Base-by-base conservation (phyloP, 2,888 invertebrate genomes). In the Elegia similella region DNA sequence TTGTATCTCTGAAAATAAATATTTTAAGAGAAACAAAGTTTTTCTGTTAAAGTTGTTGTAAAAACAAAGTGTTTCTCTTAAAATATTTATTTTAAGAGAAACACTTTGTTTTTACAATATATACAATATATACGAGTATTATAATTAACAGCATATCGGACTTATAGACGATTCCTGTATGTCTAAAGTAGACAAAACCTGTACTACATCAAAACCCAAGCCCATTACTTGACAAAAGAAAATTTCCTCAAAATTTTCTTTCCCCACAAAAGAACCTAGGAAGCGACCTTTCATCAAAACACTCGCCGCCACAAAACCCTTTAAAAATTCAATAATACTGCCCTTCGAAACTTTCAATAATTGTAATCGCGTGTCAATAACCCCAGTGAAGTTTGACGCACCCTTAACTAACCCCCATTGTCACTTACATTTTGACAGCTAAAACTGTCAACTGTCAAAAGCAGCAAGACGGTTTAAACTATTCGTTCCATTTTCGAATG, bases 401-500 rank as follows among this genome's bases (percentile, higher is more conserved):
- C 88, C 89, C 86, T 83, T 74, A 72, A 85, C 86, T 85, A 87
- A 82, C 80, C 80, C 69, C 84, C 70, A 86, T 87, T 87, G 88
- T 88, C 78, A 72, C 73, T 75, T 72, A 65, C 72, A 63, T 74
- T 80, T 82, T 83, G 86, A 87, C 88, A 86, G 83, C 75, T 86
- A 84, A 86, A 86, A 88, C 89, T 89, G 90, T 89, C 89, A 90
- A 91, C 90, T 89, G 90, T 90, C 90, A 90, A 86, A 90, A 78
- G 83, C 90, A 89, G 86, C 78, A 84, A 88, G 88, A 78, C 80
- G 86, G 82, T 88, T 90, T 89, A 91, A 90, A 89, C 89, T 88
- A 86, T 86, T 88, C 86, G 78, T 78, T 80, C 78, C 75, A 79
- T 82, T 81, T 82, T 80, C 78, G 62, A 75, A 74, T 69, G 81